phyloP scores from a whole-genome alignment of 2,113 vertebrate species.

The Seriola rivoliana region DNA sequence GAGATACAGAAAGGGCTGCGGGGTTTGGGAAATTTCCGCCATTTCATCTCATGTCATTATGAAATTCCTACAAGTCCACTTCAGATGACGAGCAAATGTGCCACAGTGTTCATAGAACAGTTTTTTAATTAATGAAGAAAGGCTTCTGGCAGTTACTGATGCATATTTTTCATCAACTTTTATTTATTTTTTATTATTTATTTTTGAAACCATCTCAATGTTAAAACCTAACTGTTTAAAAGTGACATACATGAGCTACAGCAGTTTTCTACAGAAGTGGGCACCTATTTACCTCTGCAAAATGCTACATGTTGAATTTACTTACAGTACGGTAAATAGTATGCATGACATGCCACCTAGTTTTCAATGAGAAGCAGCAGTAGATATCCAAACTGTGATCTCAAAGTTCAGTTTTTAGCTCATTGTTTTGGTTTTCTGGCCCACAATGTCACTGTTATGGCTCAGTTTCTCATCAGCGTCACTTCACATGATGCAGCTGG shows the following conservation, averaged over 20 bases:
- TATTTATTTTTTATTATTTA: too few species aligned
- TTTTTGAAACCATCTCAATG: background rate
- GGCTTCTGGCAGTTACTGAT: constrained; percentile 9
- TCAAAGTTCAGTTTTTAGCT: background rate
- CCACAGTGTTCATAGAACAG: background rate
- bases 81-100: constrained; percentile 23
- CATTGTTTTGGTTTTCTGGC: background rate
- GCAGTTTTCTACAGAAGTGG: background rate
- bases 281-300: background rate
- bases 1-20: background rate
- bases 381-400: background rate
- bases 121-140: constrained; percentile 53
- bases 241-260: background rate
- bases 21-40: constrained; percentile 19
- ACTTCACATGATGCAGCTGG: background rate
- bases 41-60: constrained; percentile 50
- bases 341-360: background rate
- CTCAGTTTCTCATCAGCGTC: background rate
- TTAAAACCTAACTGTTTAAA: constrained; percentile 13
- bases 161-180: background rate
- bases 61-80: constrained; percentile 41
- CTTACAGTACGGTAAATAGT: background rate
- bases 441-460: background rate
- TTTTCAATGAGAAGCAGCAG: too few species aligned
- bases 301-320: background rate